Conservation (phyloP, 2,113 vertebrate genomes). For the Machaerirhynchus nigripectus region DNA sequence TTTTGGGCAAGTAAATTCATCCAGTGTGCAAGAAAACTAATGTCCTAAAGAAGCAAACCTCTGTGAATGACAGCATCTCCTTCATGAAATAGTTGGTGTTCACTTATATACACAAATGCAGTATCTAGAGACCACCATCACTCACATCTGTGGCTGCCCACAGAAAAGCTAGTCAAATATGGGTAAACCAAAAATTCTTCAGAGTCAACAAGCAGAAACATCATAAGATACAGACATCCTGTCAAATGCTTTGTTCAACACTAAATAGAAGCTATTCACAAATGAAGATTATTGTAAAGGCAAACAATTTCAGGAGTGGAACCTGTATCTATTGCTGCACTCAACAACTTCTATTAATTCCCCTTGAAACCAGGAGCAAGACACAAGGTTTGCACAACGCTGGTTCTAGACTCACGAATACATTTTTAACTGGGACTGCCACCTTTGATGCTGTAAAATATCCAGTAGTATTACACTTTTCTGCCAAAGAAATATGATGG, state of each 20-base stretch:
- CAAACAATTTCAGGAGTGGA: not conserved
- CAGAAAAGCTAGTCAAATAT: not conserved
- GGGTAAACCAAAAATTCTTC: not conserved
- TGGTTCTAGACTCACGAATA: not conserved
- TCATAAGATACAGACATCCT: not conserved
- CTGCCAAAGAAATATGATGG: not conserved
- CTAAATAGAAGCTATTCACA: not conserved
- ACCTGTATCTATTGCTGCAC: not conserved
- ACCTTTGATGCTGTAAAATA: not conserved
- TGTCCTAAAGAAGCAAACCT: not conserved
- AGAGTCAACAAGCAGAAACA: not conserved
- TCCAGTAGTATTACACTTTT: not conserved
- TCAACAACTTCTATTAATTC: not conserved
- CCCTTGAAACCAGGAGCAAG: not conserved
- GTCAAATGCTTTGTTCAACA: not conserved
- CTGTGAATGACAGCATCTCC: not conserved
- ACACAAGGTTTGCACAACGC: not conserved
- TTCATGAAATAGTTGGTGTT: not conserved
- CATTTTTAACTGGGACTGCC: not conserved
- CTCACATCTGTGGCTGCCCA: not conserved
- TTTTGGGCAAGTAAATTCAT: not conserved
- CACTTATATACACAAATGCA: not conserved
- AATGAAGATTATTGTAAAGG: not conserved
- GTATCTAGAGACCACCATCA: not conserved
- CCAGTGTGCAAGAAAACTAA: not conserved